These are phyloP conservation scores for Lithobates sylvaticus DNA, from an alignment of 2,797 vertebrate species.

Conservation along the genomic window DNA sequence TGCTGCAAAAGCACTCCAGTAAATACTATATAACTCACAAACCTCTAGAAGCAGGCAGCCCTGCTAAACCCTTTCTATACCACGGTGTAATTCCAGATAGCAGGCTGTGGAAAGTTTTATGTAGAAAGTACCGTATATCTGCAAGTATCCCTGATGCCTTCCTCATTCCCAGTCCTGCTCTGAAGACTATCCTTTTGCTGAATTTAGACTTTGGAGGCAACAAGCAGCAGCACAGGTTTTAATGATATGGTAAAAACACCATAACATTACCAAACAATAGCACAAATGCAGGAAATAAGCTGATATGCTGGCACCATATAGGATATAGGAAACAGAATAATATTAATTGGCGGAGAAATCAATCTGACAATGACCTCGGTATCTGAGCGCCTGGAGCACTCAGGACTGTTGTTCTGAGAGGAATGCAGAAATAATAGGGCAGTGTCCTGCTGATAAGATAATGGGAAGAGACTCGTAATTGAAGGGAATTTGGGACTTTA, in stretches of 20 bases:
- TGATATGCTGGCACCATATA: background rate
- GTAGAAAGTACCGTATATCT: no score
- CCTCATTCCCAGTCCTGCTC: no score
- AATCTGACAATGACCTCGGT: constrained; percentile 36
- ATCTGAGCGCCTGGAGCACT: constrained; percentile 1
- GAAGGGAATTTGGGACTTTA: constrained; percentile 43
- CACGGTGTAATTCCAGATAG: no score
- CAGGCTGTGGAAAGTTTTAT: no score
- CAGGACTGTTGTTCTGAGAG: constrained; percentile 23
- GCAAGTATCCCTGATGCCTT: no score
- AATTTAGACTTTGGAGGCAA: background rate
- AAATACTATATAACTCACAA: no score
- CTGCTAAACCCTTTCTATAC: no score
- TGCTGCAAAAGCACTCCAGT: no score
- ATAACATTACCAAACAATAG: background rate
- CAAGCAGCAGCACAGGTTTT: background rate
- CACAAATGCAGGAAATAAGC: background rate
- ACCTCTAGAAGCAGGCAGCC: no score
- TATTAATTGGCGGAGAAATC: constrained; percentile 20
- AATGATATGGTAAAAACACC: background rate
- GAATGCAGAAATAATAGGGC: constrained; percentile 31
- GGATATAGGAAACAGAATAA: background rate
- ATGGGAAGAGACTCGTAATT: constrained; percentile 50
- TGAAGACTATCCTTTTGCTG: no score
- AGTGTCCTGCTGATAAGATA: constrained; percentile 56